Evolutionary conservation across 2,113 vertebrate genomes (phyloP).

Genomic region (Platysternon megacephalum): DNA sequence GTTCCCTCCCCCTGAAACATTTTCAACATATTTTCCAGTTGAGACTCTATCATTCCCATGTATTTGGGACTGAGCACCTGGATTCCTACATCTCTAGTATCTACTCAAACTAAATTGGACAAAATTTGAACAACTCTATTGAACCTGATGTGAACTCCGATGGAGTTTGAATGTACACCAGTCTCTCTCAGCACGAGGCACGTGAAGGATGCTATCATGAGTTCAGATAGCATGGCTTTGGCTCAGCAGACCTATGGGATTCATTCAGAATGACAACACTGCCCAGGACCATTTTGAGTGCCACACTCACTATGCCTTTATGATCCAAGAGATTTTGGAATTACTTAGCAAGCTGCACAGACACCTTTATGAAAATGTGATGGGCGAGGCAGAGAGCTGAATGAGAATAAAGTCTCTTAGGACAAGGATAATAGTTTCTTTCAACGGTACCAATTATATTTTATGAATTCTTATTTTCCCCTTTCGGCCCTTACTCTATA

Average conservation of each 20-base stretch:
- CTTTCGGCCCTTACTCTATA: neutral
- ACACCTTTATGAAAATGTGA: neutral
- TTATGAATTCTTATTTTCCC: conserved; percentile 17
- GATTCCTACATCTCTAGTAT: neutral
- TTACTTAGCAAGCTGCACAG: neutral
- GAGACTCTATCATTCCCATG: neutral
- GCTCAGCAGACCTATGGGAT: neutral
- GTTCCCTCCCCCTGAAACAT: neutral
- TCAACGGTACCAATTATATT: neutral
- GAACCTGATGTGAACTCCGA: neutral
- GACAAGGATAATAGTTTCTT: neutral
- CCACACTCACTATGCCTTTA: too few species aligned
- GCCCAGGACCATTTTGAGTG: neutral
- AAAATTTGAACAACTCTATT: neutral
- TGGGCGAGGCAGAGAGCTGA: neutral
- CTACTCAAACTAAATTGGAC: neutral
- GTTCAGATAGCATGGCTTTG: neutral
- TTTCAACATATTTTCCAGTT: neutral
- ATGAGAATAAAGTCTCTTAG: neutral
- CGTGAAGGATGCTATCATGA: neutral
- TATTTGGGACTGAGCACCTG: neutral
- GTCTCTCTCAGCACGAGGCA: neutral
- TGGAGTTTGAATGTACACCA: too few species aligned
- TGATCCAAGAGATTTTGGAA: neutral
- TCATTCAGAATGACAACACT: neutral